phyloP scores from a whole-genome alignment of 1,140 invertebrate species.

The Vollenhovia emeryi region DNA sequence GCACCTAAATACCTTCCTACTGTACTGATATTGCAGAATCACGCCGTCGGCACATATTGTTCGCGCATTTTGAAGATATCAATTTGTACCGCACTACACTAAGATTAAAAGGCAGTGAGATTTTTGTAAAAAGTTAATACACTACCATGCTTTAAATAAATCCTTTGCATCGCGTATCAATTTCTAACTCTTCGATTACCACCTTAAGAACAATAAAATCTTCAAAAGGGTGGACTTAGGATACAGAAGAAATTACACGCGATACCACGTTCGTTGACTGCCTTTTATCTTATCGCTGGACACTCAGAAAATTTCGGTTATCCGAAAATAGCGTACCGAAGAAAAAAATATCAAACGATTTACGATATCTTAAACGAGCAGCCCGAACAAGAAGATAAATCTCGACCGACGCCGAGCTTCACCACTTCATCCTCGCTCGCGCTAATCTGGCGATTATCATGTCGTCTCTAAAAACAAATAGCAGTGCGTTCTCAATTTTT shows the following conservation, averaged over 20 bases:
- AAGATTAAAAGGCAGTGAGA: constrained; percentile 22
- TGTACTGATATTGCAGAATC: background rate
- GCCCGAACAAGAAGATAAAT: constrained; percentile 78
- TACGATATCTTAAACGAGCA: constrained; percentile 77
- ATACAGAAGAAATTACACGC: background rate
- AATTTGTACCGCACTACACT: background rate
- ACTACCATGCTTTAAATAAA: background rate
- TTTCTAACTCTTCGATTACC: background rate
- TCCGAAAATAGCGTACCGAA: background rate
- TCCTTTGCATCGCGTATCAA: background rate
- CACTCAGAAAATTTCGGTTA: background rate
- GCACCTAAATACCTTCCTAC: background rate
- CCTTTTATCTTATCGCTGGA: constrained; percentile 4
- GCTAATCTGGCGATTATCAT: constrained; percentile 88
- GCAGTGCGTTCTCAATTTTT: background rate
- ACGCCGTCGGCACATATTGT: too few species aligned
- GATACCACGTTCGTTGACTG: background rate
- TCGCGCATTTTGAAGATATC: background rate
- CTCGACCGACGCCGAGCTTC: constrained; percentile 84
- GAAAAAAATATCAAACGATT: constrained; percentile 1
- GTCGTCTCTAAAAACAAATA: constrained; percentile 86
- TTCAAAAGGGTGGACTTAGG: too few species aligned
- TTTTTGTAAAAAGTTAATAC: background rate
- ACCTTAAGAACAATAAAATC: background rate
- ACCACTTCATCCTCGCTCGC: constrained; percentile 87